A percentile compares a stretch with the other conserved stretches of the same genome.
phyloP scores from a whole-genome alignment of 1,140 invertebrate species.

The Pygmarrhopalites habei region DNA sequence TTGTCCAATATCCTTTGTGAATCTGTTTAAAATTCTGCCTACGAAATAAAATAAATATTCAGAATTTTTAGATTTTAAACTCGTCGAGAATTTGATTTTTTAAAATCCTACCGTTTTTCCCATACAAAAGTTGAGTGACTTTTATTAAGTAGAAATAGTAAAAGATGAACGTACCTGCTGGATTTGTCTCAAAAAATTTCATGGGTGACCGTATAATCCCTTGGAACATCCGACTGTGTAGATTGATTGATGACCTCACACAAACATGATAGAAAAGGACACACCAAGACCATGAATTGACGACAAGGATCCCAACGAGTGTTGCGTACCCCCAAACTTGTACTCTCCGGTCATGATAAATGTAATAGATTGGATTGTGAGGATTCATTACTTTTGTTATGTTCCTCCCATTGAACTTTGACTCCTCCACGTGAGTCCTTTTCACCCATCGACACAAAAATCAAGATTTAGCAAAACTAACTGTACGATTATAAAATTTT shows the following conservation, averaged over 20 bases:
- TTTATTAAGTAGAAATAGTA: background rate
- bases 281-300: slow-evolving; percentile 47
- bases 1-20: slow-evolving; percentile 45
- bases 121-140: too few relatives aligned
- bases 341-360: slow-evolving; percentile 35
- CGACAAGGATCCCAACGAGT: slow-evolving; percentile 47
- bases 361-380: too few relatives aligned
- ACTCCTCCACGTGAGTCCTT: too few relatives aligned
- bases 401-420: too few relatives aligned
- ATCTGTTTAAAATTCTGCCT: slow-evolving; percentile 42
- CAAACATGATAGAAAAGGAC: slow-evolving; percentile 69
- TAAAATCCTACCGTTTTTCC: background rate
- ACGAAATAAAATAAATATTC: too few relatives aligned
- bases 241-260: slow-evolving; percentile 65
- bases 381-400: too few relatives aligned
- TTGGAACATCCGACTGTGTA: slow-evolving; percentile 69
- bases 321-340: slow-evolving; percentile 50
- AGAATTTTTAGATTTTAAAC: background rate
- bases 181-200: slow-evolving; percentile 82
- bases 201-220: slow-evolving; percentile 73
- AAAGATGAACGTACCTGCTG: slow-evolving; percentile 45
- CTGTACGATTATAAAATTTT: background rate
- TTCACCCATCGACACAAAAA: too few relatives aligned
- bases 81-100: background rate
- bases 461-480: too few relatives aligned